Evolutionary conservation across 2,797 vertebrate species (phyloP).

Genomic region (Danio kyathit): DNA sequence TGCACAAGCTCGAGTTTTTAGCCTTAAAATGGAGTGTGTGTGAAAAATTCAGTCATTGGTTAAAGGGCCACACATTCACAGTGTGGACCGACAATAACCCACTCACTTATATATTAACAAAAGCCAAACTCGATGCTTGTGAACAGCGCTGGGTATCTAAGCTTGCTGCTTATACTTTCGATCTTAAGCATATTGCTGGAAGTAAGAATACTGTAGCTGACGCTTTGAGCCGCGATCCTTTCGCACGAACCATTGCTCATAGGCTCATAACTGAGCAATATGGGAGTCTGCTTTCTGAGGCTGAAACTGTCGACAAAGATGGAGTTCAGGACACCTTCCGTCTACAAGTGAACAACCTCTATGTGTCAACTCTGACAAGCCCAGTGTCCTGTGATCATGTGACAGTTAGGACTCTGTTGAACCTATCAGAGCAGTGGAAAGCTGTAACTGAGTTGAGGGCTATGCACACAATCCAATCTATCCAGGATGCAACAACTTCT

Average conservation of each 20-base stretch:
- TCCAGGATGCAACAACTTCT: background rate
- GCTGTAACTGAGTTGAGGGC: background rate
- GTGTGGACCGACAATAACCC: background rate
- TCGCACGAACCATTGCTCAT: background rate
- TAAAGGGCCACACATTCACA: background rate
- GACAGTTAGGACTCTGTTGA: background rate
- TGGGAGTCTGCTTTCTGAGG: background rate
- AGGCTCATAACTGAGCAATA: background rate
- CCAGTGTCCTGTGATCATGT: too few relatives aligned
- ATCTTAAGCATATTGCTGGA: background rate
- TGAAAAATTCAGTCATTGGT: background rate
- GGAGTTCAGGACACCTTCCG: background rate
- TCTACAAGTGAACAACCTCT: too few relatives aligned
- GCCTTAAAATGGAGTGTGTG: conserved; percentile 5
- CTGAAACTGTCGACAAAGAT: background rate
- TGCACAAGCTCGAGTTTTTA: background rate
- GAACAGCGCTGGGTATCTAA: background rate
- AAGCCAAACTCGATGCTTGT: background rate
- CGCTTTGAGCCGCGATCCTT: background rate
- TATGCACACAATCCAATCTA: background rate
- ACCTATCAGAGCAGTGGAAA: too few relatives aligned
- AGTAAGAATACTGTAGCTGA: background rate
- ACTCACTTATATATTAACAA: background rate
- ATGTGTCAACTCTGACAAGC: too few relatives aligned
- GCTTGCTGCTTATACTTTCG: background rate